A percentile compares a stretch with the other conserved stretches of the same genome.
Evolutionary conservation across 2,113 vertebrate genomes (phyloP).

Genomic region (Ophthalmolycus amberensis): DNA sequence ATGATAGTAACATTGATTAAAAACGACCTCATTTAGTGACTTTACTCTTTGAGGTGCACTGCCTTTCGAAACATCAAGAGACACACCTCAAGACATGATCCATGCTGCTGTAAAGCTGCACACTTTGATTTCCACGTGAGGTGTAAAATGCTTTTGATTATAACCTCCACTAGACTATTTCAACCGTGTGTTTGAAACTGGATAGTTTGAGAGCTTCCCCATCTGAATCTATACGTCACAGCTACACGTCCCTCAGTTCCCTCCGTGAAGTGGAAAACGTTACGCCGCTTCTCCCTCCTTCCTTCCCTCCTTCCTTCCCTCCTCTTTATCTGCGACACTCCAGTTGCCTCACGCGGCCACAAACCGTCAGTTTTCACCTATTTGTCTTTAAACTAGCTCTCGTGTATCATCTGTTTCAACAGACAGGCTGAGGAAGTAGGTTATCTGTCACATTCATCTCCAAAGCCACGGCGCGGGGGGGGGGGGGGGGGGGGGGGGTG

Average conservation of each 20-base stretch:
- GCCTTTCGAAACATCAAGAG: constrained; percentile 28
- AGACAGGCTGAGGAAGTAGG: constrained; percentile 46
- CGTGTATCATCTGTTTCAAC: constrained; percentile 34
- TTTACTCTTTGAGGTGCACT: constrained; percentile 33
- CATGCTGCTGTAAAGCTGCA: constrained; percentile 62
- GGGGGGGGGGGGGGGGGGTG: constrained; percentile 29
- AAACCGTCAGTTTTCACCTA: constrained; percentile 52
- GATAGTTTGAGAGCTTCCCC: constrained; percentile 16
- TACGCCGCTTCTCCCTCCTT: neutral
- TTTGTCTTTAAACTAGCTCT: constrained; percentile 5
- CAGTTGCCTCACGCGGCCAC: constrained; percentile 26
- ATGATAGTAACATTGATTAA: constrained; percentile 49
- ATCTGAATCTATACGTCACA: neutral
- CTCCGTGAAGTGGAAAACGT: constrained; percentile 10
- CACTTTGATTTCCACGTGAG: constrained; percentile 36
- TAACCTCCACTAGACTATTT: constrained; percentile 4
- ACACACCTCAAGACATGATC: constrained; percentile 34
- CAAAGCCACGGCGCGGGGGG: constrained; percentile 7
- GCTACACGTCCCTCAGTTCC: neutral
- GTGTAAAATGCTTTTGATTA: constrained; percentile 22
- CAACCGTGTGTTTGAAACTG: constrained; percentile 11
- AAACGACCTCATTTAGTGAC: constrained; percentile 46
- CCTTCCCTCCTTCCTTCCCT: neutral
- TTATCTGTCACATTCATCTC: constrained; percentile 63
- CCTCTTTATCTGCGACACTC: constrained; percentile 14